Base-by-base conservation (phyloP, 2,797 vertebrate genomes). In the Enteromius fasciolatus region DNA sequence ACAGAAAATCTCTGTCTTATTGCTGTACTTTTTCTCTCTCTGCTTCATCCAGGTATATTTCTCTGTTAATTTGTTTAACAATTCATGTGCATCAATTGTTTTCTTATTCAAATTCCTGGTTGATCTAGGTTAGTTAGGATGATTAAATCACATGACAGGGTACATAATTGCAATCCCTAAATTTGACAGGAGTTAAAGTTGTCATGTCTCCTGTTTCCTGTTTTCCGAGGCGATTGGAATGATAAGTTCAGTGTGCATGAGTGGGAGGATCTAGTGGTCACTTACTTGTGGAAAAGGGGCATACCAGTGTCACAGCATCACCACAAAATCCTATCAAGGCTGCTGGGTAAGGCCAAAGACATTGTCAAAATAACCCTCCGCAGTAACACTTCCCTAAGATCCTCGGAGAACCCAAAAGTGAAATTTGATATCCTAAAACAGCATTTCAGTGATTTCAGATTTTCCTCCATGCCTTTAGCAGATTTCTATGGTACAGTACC, bases 291-390 rank as follows among this genome's bases (percentile, higher is more conserved):
- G 3, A 89, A 87, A 23, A 79, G 72, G 11, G 50, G 66, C 14
- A 69, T 87, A 10, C 41, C 63, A 18, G 3, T 20, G 0, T 8
- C 18, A 0, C 77, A 88, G 3, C 50, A 81, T 12, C 44, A 66
- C n/a, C 28, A 80, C 1, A 73, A 87, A 12, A 83, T 86, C 14
- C 54, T 83, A 52, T 82, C 63, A 17, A 87, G 73, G 23, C 6
- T 82, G 14, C 61, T 80, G 69, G 82, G 85, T 18, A 87, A 82
- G 17, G 87, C 85, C 14, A 88, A 52, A 28, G 87, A 87, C 39
- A 64, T 88, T 23, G 64, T 84, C 5, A 36, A 8, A 76, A 61
- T 70, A 25, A 84, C 81, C 5, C 36, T 87, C 0, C 31, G 23
- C 39, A 85, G 68, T 63, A 85, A 46, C 20, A 50, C 83, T 8